These are phyloP conservation scores for Dascyllus trimaculatus DNA, from an alignment of 2,113 vertebrate species.

Conservation along the genomic window DNA sequence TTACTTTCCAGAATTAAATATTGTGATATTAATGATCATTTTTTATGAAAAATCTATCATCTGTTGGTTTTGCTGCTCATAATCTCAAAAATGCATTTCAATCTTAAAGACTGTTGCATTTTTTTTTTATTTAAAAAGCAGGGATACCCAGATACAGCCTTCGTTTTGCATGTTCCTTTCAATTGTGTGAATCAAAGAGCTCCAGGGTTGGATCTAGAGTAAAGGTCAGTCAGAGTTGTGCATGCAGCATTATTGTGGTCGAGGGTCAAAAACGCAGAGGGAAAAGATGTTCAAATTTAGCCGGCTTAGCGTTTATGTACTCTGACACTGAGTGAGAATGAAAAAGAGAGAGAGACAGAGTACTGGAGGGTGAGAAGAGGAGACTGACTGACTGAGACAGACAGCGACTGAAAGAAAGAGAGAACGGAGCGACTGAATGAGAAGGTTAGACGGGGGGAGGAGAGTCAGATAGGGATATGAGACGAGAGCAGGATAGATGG, in stretches of 20 bases:
- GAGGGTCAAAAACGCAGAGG: background rate
- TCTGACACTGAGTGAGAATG: constrained; percentile 28
- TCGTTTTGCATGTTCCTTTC: background rate
- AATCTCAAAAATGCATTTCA: constrained; percentile 10
- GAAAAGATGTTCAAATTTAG: background rate
- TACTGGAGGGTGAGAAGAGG: constrained; percentile 14
- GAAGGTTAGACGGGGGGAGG: constrained; percentile 58
- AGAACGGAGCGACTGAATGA: constrained; percentile 37
- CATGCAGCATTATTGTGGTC: background rate
- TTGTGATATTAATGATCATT: background rate
- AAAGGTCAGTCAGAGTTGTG: background rate
- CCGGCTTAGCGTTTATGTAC: constrained; percentile 2
- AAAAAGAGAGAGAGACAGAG: constrained; percentile 4
- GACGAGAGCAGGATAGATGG: constrained; percentile 33
- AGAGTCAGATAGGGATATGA: constrained; percentile 37
- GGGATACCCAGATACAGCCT: background rate
- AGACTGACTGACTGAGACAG: constrained; percentile 25
- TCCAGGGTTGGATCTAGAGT: background rate
- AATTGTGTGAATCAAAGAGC: constrained; percentile 10
- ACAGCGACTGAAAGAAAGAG: constrained; percentile 8
- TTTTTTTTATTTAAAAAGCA: background rate
- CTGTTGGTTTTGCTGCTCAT: background rate
- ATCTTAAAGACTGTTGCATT: background rate
- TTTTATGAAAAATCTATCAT: background rate
- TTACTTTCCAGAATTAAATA: background rate